These are phyloP conservation scores for Timema podura DNA, from an alignment of 2,888 invertebrate species.

Conservation along the genomic window DNA sequence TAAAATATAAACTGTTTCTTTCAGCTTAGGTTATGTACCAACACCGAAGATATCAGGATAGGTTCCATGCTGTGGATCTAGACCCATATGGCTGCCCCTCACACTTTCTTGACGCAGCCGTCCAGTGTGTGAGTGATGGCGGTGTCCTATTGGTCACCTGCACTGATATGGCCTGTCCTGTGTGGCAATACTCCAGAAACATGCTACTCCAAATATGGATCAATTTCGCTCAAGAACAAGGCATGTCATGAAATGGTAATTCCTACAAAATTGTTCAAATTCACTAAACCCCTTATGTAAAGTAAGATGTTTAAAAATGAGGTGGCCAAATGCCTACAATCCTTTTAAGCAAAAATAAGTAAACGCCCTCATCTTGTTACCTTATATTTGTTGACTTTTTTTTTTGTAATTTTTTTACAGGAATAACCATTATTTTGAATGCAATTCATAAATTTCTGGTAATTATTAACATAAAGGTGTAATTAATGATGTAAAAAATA, in stretches of 20 bases:
- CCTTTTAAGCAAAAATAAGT: too few relatives aligned
- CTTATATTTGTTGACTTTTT: too few relatives aligned
- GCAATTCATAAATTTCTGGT: too few relatives aligned
- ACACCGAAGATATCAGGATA: conserved; percentile 58
- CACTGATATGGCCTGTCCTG: conserved; percentile 88
- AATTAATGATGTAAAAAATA: too few relatives aligned
- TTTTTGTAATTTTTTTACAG: too few relatives aligned
- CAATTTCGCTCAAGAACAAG: conserved; percentile 78
- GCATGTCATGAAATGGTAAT: conserved; percentile 92
- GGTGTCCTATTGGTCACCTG: conserved; percentile 93
- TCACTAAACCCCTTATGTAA: too few relatives aligned
- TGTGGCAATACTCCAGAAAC: conserved; percentile 96
- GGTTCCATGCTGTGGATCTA: conserved; percentile 88
- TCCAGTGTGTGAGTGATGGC: conserved; percentile 73
- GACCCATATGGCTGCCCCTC: conserved; percentile 98
- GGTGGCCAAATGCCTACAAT: too few relatives aligned
- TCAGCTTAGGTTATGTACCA: conserved; percentile 82
- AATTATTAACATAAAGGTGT: too few relatives aligned
- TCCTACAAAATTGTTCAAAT: background rate
- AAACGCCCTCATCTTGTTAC: too few relatives aligned
- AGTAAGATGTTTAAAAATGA: too few relatives aligned
- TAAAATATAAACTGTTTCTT: conserved; percentile 35
- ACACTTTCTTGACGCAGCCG: conserved; percentile 84
- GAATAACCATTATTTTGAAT: too few relatives aligned
- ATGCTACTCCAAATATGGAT: conserved; percentile 89